Evolutionary conservation across 1,140 invertebrate species (phyloP).

Genomic region (Caenorhabditis tropicalis): DNA sequence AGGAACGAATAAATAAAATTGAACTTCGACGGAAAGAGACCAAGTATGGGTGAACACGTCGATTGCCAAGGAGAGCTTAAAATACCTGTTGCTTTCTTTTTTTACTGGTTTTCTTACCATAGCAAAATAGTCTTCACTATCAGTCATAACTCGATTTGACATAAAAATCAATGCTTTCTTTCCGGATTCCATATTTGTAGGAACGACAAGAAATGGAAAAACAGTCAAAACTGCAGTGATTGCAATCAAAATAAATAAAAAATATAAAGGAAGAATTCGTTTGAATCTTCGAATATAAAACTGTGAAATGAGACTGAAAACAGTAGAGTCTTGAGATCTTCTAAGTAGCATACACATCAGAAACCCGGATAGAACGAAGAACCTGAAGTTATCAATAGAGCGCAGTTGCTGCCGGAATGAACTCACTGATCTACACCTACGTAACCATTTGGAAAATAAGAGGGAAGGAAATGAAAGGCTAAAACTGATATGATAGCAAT

Average conservation of each 20-base stretch:
- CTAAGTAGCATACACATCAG: no score
- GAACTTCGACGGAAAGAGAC: constrained; percentile 24
- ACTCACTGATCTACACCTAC: constrained; percentile 39
- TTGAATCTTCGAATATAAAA: background rate
- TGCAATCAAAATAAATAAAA: background rate
- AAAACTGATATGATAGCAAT: constrained; percentile 40
- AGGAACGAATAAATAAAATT: constrained; percentile 34
- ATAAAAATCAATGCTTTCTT: background rate
- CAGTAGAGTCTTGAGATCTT: background rate
- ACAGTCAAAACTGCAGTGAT: background rate
- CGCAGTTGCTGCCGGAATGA: background rate
- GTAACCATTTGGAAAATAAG: constrained; percentile 14
- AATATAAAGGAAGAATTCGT: constrained; percentile 40
- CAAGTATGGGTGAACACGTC: constrained; percentile 4
- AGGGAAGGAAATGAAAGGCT: background rate
- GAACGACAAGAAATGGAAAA: background rate
- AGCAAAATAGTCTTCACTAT: constrained; percentile 5
- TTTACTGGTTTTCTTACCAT: background rate
- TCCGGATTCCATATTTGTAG: no score
- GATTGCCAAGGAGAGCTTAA: background rate
- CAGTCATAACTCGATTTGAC: background rate
- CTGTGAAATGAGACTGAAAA: background rate
- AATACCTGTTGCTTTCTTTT: background rate
- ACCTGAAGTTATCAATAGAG: background rate
- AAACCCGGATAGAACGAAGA: constrained; percentile 35